Base-by-base conservation (phyloP, 2,113 vertebrate genomes). In the Anguilla rostrata region DNA sequence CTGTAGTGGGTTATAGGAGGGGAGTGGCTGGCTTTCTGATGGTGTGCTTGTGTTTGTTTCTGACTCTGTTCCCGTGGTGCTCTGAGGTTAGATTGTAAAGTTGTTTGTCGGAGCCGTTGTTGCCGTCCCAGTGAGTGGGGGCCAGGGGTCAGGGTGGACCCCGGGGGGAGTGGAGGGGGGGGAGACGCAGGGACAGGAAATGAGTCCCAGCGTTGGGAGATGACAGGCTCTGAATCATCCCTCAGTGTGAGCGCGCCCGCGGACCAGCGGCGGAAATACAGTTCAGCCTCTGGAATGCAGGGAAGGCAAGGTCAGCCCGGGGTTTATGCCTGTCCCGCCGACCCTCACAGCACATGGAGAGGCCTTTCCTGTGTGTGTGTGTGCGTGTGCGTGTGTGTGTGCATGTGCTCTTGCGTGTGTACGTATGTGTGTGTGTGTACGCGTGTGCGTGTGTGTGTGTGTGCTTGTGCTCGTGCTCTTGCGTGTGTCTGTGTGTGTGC, bases 191-290 rank as follows among this genome's bases (percentile, higher is more conserved):
- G 3, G 56, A 84, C 78, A 90, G 83, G 86, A 91, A 86, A 84
- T 86, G 87, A 90, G 88, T 89, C 85, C 53, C n/a, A n/a, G 43
- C 22, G 83, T 39, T 80, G 83, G 12, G 82, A 75, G 82, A 89
- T 86, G 88, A 91, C 87, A 82, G 86, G 86, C 80, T 78, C 60
- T 90, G 90, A 91, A 90, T 90, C 89, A 85, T 43, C 71, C 40
- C 81, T 39, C 75, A 8, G 6, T 85, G 26, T 60, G 26, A 86
- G 66, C 46, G 5, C 46, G 56, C 16, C n/a, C 18, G 39, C 57
- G 81, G 78, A 79, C 40, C 34, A 43, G 81, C n/a, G 11, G 26
- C 71, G 78, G 78, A 80, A 80, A 39, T 40, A 41, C 39, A 40
- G 78, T 41, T 39, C 78, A 40, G 78, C 34, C 20, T 41, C 14